phyloP scores from a whole-genome alignment of 1,140 invertebrate genomes.

The Acromyrmex heyeri region DNA sequence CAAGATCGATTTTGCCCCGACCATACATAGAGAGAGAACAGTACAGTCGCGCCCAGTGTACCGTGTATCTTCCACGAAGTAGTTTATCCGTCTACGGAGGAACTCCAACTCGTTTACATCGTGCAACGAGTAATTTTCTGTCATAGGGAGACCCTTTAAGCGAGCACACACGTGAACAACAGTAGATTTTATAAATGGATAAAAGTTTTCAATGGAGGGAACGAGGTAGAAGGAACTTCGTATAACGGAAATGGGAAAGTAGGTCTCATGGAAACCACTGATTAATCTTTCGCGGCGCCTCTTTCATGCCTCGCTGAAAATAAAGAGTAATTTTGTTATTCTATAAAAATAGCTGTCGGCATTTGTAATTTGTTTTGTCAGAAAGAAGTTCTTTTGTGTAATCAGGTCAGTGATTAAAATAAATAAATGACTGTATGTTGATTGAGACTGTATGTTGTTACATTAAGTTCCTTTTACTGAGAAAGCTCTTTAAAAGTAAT shows the following conservation, averaged over 20 bases:
- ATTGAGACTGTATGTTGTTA: not conserved
- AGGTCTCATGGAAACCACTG: slow-evolving; percentile 60
- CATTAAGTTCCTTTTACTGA: not conserved
- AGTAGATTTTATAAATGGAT: slow-evolving; percentile 62
- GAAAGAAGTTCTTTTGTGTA: not conserved
- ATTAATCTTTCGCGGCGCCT: slow-evolving; percentile 51
- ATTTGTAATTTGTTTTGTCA: slow-evolving; percentile 47
- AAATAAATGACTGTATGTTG: not conserved
- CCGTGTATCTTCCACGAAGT: slow-evolving; percentile 4
- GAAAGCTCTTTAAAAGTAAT: not conserved
- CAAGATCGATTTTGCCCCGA: not conserved
- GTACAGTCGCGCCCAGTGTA: too few species aligned
- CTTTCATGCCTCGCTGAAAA: slow-evolving; percentile 44
- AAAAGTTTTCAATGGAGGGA: slow-evolving; percentile 58
- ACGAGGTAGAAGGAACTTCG: slow-evolving; percentile 43
- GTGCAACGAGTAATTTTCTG: slow-evolving; percentile 39
- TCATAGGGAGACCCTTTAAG: slow-evolving; percentile 38
- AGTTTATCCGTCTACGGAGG: not conserved
- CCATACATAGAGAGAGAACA: not conserved
- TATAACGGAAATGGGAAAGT: slow-evolving; percentile 51
- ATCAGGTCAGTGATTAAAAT: slow-evolving; percentile 25
- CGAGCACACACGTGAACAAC: slow-evolving; percentile 42
- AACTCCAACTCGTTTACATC: not conserved
- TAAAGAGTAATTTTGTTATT: slow-evolving; percentile 56
- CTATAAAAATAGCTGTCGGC: slow-evolving; percentile 17